Evolutionary conservation across 2,888 invertebrate genomes (phyloP).

Genomic region (Charanyca ferruginea): DNA sequence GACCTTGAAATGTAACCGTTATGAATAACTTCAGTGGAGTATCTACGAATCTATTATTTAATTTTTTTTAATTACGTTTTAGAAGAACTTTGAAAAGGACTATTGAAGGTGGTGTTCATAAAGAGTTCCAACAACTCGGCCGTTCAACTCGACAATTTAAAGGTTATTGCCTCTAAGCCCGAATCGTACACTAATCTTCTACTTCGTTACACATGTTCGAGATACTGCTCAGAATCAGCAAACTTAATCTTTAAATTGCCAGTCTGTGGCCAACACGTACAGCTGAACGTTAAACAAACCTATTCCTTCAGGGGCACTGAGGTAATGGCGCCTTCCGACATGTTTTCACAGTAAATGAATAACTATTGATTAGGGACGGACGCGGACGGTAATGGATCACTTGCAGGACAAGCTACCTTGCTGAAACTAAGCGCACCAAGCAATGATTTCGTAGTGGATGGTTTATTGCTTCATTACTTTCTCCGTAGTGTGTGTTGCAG

Average conservation of each 20-base stretch:
- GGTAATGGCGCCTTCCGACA: slow-evolving; percentile 3
- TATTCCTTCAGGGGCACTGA: neutral
- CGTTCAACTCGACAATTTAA: slow-evolving; percentile 7
- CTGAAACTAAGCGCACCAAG: neutral
- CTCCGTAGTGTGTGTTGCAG: neutral
- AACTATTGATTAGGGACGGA: slow-evolving; percentile 19
- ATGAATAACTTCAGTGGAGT: slow-evolving; percentile 18
- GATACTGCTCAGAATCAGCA: neutral
- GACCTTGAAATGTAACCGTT: neutral
- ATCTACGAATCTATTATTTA: slow-evolving; percentile 23
- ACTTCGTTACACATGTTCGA: slow-evolving; percentile 18
- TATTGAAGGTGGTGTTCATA: slow-evolving; percentile 9
- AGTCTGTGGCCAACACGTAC: neutral
- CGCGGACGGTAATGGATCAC: slow-evolving; percentile 21
- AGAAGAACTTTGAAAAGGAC: slow-evolving; percentile 6
- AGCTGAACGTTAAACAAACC: neutral
- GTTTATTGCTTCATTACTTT: neutral
- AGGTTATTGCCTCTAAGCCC: slow-evolving; percentile 10
- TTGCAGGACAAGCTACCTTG: neutral
- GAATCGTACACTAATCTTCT: neutral
- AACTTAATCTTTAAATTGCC: neutral
- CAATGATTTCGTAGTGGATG: neutral
- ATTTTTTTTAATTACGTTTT: neutral
- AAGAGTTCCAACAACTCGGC: slow-evolving; percentile 9
- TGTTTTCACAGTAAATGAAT: slow-evolving; percentile 19